Percentiles rank a stretch among this genome's conserved stretches.
Evolutionary conservation across 2,113 vertebrate species (phyloP).

Genomic region (Seriola dumerili): DNA sequence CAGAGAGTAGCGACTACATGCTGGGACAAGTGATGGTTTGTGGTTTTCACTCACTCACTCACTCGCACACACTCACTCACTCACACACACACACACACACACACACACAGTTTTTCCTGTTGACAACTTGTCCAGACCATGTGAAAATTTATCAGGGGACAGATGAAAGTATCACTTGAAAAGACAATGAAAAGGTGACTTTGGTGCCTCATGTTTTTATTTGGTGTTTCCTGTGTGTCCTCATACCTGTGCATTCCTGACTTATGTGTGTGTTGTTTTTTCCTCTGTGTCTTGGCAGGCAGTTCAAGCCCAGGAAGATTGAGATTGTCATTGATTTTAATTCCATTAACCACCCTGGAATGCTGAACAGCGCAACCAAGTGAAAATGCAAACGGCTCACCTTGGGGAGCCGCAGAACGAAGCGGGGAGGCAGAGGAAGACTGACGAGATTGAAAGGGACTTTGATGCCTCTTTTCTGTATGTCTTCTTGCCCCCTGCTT

Average conservation of each 20-base stretch:
- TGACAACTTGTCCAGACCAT: background rate
- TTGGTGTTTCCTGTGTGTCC: background rate
- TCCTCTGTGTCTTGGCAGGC: conserved; percentile 56
- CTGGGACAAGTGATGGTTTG: background rate
- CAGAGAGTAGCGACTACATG: background rate
- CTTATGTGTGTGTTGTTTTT: background rate
- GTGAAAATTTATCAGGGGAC: background rate
- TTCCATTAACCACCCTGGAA: conserved; percentile 71
- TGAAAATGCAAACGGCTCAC: conserved; percentile 74
- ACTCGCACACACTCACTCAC: background rate
- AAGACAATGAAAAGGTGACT: background rate
- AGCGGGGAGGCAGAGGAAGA: conserved; percentile 4
- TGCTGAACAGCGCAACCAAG: conserved; percentile 19
- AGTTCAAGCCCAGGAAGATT: conserved; percentile 72
- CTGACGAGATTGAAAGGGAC: conserved; percentile 49
- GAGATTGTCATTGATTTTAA: conserved; percentile 78
- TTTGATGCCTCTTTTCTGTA: conserved; percentile 46
- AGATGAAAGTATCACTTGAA: background rate
- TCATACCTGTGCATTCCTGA: background rate
- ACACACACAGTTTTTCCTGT: background rate
- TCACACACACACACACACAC: background rate
- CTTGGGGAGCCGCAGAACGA: conserved; percentile 36
- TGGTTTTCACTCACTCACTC: background rate
- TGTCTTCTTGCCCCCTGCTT: conserved; percentile 49
- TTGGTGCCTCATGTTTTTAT: background rate